Base-by-base conservation (phyloP, 2,113 vertebrate species). In the Cryptotis parvus region DNA sequence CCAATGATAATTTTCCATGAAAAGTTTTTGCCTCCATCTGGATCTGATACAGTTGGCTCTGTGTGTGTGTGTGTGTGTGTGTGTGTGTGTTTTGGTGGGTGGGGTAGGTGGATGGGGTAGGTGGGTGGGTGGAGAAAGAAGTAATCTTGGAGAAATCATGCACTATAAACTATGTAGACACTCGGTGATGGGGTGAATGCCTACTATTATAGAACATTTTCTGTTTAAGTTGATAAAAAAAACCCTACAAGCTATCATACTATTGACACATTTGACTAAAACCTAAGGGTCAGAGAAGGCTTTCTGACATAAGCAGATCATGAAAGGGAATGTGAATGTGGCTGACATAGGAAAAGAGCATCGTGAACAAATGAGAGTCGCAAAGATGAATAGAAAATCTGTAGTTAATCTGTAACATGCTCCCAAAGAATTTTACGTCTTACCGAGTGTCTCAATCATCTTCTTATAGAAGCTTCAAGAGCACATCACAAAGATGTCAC, bases 1-100 rank as follows among this genome's bases (percentile, higher is more conserved):
- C 45, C 41, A 89, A 55, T 61, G 70, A n/a, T 84, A 37, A 69
- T 33, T 92, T 72, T 84, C 49, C 55, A 63, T 78, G 89, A 63
- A 91, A 86, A 9, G 69, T 22, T n/a, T 52, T 45, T 61, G 85
- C 82, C 27, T 27, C 49, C 58, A 7, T 3, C 1, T 33, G 26
- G 10, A 66, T 65, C 88, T 69, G 33, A 80, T 63, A 12, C 43
- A 24, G 20, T 58, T 58, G 55, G 49, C 33, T 10, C 12, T 84
- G 37, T 52, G 14, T 78, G 3, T 37, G 2, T 3, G 0, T 74
- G 2, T 11, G 33, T 41, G 24, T 41, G 37, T 35, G 69, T 20
- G 1, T 68, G 16, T 68, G 14, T 68, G 66, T 68, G 31, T 33
- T 14, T 18, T 18, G 31, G 18, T 29, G 66, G 26, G 26, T 5